These are phyloP conservation scores for Parazoanthus atlanticus DNA, from an alignment of 92 coral and sea anemone species.

Conservation along the genomic window DNA sequence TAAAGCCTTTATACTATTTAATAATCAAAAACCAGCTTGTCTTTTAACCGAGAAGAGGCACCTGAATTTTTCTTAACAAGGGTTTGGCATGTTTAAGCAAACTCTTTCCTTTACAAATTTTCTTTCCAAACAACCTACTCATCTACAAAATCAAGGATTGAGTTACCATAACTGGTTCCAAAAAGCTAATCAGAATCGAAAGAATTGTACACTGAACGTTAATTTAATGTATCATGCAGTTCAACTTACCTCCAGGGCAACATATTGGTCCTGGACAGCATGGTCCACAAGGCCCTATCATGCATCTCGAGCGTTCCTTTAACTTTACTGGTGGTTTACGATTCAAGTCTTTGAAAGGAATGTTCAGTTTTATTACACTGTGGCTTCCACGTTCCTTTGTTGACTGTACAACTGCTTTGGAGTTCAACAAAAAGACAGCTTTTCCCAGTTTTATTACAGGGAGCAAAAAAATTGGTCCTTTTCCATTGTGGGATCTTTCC, in stretches of 20 bases:
- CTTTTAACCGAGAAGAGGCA: no score
- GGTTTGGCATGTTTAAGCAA: no score
- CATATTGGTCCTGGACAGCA: slow-evolving; percentile 21
- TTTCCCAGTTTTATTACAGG: slow-evolving; percentile 31
- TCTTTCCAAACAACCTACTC: no score
- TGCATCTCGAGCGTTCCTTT: slow-evolving; percentile 10
- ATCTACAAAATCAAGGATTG: no score
- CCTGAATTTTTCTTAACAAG: no score
- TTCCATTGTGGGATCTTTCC: background rate
- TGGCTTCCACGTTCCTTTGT: background rate
- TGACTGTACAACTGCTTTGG: slow-evolving; percentile 21
- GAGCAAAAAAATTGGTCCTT: background rate
- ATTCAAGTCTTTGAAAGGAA: slow-evolving; percentile 10
- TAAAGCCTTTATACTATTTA: no score
- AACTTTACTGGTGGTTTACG: background rate
- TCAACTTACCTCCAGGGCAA: slow-evolving; percentile 22
- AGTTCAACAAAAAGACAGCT: slow-evolving; percentile 30
- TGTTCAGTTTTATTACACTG: background rate
- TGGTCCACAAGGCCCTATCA: slow-evolving; percentile 28
- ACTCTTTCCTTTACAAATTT: no score
- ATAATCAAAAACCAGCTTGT: no score
- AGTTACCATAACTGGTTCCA: background rate
- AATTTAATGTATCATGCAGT: background rate
- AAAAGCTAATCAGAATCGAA: background rate
- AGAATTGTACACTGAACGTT: no score